Evolutionary conservation across 2,113 vertebrate species (phyloP), one percentile per base, ranked within the genome.

Genomic region (Eidolon helvum): DNA sequence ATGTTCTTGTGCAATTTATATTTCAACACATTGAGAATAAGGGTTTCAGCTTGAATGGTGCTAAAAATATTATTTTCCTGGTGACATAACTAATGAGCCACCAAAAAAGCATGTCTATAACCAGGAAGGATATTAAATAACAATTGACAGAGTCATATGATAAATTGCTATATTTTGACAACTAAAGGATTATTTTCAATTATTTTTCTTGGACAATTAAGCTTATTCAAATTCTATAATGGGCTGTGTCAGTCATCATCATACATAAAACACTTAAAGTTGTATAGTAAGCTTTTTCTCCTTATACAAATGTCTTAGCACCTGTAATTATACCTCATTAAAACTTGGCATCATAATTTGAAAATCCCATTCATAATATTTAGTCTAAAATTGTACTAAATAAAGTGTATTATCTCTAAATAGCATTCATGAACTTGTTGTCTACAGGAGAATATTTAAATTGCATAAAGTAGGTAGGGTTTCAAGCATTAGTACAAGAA

Each of bases 151-250:
- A 93, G 71, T 93, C 83, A 55, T 72, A 88, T 97, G 96, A 98
- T 96, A 90, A 97, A 98, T 88, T 97, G 94, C 69, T 97, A 82
- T 96, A 98, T 98, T 98, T 97, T 98, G 98, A 98, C 98, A 98
- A 95, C 61, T 97, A 97, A 98, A 98, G 95, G 97, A 98, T 98
- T 98, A 98, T 98, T 98, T 98, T 98, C 98, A 98, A 98, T 98
- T 99, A 98, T 97, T 98, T 97, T 97, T 98, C 97, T 95, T 92
- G 95, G 95, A 98, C 98, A 98, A 98, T 99, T 99, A 98, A 97
- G 97, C 92, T 96, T 98, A 98, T 98, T 98, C 97, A 98, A 98
- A 96, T 80, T 96, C 82, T 95, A 97, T 98, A 98, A 98, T 98
- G 95, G 91, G 96, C 94, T 98, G 33, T 98, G 98, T 98, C 98